Percentiles rank a stretch among this genome's conserved stretches.
phyloP scores from a whole-genome alignment of 30 jellyfish, hydroid and myxozoan genomes.

The Cassiopea xamachana region DNA sequence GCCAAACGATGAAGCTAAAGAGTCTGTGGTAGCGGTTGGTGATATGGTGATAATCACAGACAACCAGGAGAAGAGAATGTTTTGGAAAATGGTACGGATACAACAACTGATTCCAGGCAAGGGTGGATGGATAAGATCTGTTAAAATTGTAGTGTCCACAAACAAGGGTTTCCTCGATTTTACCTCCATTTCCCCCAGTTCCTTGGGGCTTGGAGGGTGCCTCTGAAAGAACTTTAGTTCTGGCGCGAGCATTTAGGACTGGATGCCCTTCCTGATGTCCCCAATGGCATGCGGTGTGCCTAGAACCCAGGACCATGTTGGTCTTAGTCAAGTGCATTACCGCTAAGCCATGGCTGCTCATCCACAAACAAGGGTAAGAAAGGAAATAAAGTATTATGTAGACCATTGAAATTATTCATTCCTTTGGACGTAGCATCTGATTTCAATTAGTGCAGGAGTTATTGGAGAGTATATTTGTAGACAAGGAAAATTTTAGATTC shows the following conservation, averaged over 20 bases:
- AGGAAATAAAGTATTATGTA: slow-evolving; percentile 57
- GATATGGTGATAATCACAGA: too few relatives aligned
- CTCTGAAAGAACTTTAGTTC: too few relatives aligned
- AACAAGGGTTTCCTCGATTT: too few relatives aligned
- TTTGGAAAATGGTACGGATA: slow-evolving; percentile 32
- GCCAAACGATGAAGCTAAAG: slow-evolving; percentile 36
- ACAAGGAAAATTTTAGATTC: slow-evolving; percentile 3
- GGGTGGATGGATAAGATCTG: slow-evolving; percentile 59
- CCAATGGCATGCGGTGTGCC: too few relatives aligned
- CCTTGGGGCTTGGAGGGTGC: too few relatives aligned
- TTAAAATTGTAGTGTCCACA: slow-evolving; percentile 26
- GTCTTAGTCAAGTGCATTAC: too few relatives aligned
- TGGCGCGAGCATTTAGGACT: too few relatives aligned
- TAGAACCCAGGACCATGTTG: too few relatives aligned
- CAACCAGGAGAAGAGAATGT: too few relatives aligned
- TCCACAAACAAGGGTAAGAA: slow-evolving; percentile 39
- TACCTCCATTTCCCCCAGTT: too few relatives aligned
- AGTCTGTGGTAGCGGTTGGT: slow-evolving; percentile 54
- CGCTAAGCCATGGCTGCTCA: too few relatives aligned
- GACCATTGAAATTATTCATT: slow-evolving; percentile 55
- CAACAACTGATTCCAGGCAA: slow-evolving; percentile 47
- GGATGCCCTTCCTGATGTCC: too few relatives aligned
- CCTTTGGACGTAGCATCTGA: slow-evolving; percentile 49
- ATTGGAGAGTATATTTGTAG: slow-evolving; percentile 5
- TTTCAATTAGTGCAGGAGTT: background rate